Conservation (phyloP, 2,888 invertebrate genomes). For the Gastrophysa polygoni region DNA sequence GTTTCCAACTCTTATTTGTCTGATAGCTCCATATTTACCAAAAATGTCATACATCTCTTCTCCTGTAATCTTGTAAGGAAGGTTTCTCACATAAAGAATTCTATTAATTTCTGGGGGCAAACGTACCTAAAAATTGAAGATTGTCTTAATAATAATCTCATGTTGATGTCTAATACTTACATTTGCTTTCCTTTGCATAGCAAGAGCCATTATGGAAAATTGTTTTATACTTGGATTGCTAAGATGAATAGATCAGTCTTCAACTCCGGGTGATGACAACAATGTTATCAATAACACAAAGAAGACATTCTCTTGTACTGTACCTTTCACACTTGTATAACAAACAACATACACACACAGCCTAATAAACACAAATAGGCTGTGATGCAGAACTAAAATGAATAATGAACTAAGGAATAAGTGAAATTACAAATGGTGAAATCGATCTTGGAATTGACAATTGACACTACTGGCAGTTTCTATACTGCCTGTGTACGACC, state of each 20-base stretch:
- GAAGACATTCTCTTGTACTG: too few relatives aligned
- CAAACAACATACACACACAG: too few relatives aligned
- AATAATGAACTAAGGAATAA: too few relatives aligned
- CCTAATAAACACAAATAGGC: too few relatives aligned
- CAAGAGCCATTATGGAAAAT: constrained; percentile 66
- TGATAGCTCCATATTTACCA: constrained; percentile 99
- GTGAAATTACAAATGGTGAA: too few relatives aligned
- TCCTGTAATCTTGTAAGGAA: constrained; percentile 98
- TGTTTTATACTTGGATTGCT: background rate
- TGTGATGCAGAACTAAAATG: too few relatives aligned
- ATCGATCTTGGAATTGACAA: too few relatives aligned
- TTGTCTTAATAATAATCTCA: background rate
- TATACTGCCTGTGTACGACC: too few relatives aligned
- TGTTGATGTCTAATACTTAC: constrained; percentile 60
- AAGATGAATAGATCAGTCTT: background rate
- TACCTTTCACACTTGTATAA: too few relatives aligned
- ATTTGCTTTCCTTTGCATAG: constrained; percentile 76
- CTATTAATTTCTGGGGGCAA: constrained; percentile 98
- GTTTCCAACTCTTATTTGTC: constrained; percentile 97
- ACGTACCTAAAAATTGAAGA: constrained; percentile 74
- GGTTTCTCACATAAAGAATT: constrained; percentile 93
- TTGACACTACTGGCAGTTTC: too few relatives aligned
- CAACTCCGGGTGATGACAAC: too few relatives aligned
- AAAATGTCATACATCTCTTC: constrained; percentile 99
- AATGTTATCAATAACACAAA: too few relatives aligned